Base-by-base conservation (phyloP, 2,888 invertebrate genomes). In the Cheilosia variabilis region DNA sequence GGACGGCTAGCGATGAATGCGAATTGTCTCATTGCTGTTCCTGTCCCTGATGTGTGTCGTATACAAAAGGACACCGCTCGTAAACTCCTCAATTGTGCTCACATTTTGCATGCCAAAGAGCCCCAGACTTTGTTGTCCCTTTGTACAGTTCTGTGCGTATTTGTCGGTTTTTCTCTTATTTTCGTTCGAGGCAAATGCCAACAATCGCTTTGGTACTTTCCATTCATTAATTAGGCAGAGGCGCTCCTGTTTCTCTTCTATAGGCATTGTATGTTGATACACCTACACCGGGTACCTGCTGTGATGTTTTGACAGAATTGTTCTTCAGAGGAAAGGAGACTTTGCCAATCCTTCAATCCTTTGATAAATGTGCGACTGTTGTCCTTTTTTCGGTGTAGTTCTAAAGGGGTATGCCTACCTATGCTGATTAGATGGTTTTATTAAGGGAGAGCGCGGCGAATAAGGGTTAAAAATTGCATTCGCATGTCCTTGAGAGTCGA, bases 241-340 rank as follows among this genome's bases (percentile, higher is more conserved):
- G 78, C 68, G 78, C 83, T 83, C 78, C 78, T 79, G 83, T 78
- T 78, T 82, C 47, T 63, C 31, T 62, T 50, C 22, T 7, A 43
- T 17, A n/a, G 24, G 22, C n/a, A 37, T 17, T 19, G 27, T 62
- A 10, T 34, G 63, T 31, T 2, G 9, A 31, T 31, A 22, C 37
- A 37, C 37, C 37, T 17, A n/a, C 2, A 17, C 3, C 9, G 34
- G 34, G 53, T 77, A 69, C 77, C 77, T 77, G 77, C 77, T 62
- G 77, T 45, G 69, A 63, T 77, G 69, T 77, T 77, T 77, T 77
- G 77, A 77, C 77, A 77, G 45, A 41, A 37, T 22, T 17, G 31
- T 45, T 43, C 55, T 17, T 50, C 22, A 13, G 10, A 41, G 31
- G 17, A 24, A 53, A 27, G 45, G 19, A 22, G 15, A 45, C 13